A percentile compares a stretch with the other conserved stretches of the same genome.
Conservation (phyloP, 2,888 invertebrate species). For the Caenorhabditis doughertyi region DNA sequence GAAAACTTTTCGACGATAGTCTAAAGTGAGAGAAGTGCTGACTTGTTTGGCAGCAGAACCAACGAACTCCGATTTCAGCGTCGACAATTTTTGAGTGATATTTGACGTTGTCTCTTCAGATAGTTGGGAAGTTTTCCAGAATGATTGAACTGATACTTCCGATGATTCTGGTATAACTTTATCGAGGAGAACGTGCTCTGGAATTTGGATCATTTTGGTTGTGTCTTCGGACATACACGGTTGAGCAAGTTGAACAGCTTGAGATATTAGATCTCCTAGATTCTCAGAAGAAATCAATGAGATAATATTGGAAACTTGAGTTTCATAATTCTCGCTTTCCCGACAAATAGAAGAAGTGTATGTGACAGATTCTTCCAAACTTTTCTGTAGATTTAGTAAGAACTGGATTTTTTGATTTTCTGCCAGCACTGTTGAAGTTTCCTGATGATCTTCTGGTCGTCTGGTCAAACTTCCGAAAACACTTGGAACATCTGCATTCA, state of each 20-base stretch:
- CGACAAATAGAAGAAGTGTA: not conserved
- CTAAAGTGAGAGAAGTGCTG: conserved; percentile 36
- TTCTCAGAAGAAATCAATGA: conserved; percentile 46
- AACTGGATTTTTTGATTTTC: conserved; percentile 14
- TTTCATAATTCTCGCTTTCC: not conserved
- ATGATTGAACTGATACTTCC: conserved; percentile 40
- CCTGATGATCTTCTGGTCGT: conserved; percentile 30
- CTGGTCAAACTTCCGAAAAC: conserved; percentile 35
- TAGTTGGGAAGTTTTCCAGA: conserved; percentile 43
- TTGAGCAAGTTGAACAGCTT: conserved; percentile 33
- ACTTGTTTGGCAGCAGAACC: conserved; percentile 51
- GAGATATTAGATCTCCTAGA: conserved; percentile 38
- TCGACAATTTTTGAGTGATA: conserved; percentile 25
- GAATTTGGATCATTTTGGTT: conserved; percentile 24
- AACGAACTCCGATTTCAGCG: conserved; percentile 45
- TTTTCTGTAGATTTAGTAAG: conserved; percentile 39
- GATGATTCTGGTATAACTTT: conserved; percentile 41
- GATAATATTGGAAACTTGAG: conserved; percentile 30
- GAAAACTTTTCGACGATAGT: conserved; percentile 54
- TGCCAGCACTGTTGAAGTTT: not conserved
- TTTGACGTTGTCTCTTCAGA: conserved; percentile 29
- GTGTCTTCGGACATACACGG: conserved; percentile 31
- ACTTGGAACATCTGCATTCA: conserved; percentile 39
- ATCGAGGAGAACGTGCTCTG: conserved; percentile 19
- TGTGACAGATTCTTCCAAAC: conserved; percentile 7